A percentile compares a stretch with the other conserved stretches of the same genome.
phyloP scores from a whole-genome alignment of 2,113 vertebrate species.

The Podocnemis expansa region DNA sequence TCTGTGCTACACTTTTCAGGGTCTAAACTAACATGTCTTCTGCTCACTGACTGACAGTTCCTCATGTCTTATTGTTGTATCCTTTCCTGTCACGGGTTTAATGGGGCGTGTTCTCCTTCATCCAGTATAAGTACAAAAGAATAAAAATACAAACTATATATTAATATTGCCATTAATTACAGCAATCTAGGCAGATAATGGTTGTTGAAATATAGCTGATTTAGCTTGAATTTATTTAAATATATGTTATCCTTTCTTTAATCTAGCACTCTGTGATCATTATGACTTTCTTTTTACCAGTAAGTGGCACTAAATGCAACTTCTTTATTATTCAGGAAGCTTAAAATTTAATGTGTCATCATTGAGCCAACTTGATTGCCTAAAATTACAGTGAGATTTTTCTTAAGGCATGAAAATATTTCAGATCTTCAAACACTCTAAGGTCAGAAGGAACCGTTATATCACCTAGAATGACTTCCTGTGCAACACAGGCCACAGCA shows the following conservation, averaged over 20 bases:
- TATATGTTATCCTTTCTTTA: fast-evolving
- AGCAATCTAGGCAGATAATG: neutral
- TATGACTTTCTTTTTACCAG: neutral
- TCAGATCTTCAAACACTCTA: neutral
- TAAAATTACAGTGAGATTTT: neutral
- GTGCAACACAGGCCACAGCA: no score
- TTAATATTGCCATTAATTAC: neutral
- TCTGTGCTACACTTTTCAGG: neutral
- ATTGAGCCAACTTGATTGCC: neutral
- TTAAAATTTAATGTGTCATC: fast-evolving
- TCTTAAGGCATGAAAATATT: neutral
- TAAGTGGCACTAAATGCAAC: slow-evolving; percentile 49
- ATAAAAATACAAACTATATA: neutral
- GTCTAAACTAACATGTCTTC: neutral
- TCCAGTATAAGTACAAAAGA: neutral
- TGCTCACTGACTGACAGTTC: neutral
- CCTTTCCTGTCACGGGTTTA: neutral
- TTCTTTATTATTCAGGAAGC: neutral
- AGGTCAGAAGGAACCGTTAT: no score
- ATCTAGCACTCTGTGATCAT: neutral
- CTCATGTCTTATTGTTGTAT: neutral
- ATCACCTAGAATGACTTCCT: no score
- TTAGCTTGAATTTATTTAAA: neutral
- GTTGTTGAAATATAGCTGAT: neutral
- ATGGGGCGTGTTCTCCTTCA: neutral